A percentile compares a stretch with the other conserved stretches of the same genome.
These are phyloP conservation scores for Agrochola litura DNA, from an alignment of 2,888 invertebrate species.

Conservation along the genomic window DNA sequence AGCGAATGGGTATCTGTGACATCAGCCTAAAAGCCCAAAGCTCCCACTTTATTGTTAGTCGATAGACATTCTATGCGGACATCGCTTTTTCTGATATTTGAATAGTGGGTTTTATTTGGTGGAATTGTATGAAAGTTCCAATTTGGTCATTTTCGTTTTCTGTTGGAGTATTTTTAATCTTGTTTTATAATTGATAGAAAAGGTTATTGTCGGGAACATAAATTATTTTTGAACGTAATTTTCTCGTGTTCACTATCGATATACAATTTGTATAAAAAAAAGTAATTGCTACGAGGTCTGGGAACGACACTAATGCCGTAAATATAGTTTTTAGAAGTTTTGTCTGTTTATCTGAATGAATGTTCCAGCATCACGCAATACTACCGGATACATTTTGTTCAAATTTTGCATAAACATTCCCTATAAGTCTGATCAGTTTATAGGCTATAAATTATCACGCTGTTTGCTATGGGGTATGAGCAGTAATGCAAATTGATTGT, in stretches of 20 bases:
- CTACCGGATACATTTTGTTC: too few relatives aligned
- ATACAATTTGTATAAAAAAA: too few relatives aligned
- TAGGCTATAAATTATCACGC: too few relatives aligned
- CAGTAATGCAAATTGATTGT: too few relatives aligned
- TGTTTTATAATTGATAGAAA: conserved; percentile 23
- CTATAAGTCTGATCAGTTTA: too few relatives aligned
- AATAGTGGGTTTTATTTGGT: conserved; percentile 48
- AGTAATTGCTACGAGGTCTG: too few relatives aligned
- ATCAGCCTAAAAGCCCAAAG: conserved; percentile 64
- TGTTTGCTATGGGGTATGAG: too few relatives aligned
- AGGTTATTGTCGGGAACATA: conserved; percentile 8
- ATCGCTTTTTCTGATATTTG: conserved; percentile 53
- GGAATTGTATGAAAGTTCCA: conserved; percentile 31
- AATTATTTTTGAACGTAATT: conserved; percentile 9
- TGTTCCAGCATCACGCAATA: too few relatives aligned
- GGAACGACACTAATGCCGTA: too few relatives aligned
- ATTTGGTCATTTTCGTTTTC: conserved; percentile 33
- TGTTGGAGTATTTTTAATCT: conserved; percentile 11
- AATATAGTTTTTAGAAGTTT: too few relatives aligned
- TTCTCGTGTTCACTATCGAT: neutral
- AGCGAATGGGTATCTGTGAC: conserved; percentile 62
- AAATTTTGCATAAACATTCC: too few relatives aligned
- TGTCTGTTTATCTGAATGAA: too few relatives aligned
- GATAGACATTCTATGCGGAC: conserved; percentile 52
- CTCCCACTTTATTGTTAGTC: conserved; percentile 61